Evolutionary conservation across 1,140 invertebrate genomes (phyloP).

Genomic region (Choristoneura fumiferana): DNA sequence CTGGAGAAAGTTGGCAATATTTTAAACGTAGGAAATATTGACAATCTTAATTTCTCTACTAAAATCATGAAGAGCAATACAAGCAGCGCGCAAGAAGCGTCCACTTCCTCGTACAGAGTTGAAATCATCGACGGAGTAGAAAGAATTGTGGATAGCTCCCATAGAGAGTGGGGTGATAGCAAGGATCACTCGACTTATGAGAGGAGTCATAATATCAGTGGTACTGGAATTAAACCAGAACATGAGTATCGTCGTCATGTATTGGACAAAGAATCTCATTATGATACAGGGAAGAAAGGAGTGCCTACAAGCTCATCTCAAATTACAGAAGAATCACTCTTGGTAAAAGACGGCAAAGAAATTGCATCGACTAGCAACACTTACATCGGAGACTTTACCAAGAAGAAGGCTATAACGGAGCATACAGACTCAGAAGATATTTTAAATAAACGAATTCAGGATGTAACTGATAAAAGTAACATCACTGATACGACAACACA

Average conservation of each 20-base stretch:
- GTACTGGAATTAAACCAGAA: conserved; percentile 76
- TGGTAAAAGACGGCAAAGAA: conserved; percentile 69
- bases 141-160: conserved; percentile 76
- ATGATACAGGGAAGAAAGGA: conserved; percentile 78
- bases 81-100: conserved; percentile 72
- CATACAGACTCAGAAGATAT: conserved; percentile 45
- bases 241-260: conserved; percentile 77
- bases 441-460: conserved; percentile 40
- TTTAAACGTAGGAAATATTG: conserved; percentile 53
- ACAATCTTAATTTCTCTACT: conserved; percentile 65
- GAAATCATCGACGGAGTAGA: conserved; percentile 81
- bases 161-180: conserved; percentile 78
- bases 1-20: conserved; percentile 64
- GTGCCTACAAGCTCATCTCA: conserved; percentile 61
- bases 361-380: conserved; percentile 63
- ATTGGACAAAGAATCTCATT: conserved; percentile 75
- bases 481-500: conserved; percentile 38
- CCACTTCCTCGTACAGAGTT: conserved; percentile 77
- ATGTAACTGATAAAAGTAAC: conserved; percentile 37
- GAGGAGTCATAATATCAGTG: conserved; percentile 66
- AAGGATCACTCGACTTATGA: conserved; percentile 77
- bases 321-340: conserved; percentile 62
- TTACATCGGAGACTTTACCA: conserved; percentile 63
- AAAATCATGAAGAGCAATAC: conserved; percentile 73
- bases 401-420: conserved; percentile 63